A percentile compares a stretch with the other conserved stretches of the same genome.
phyloP scores from a whole-genome alignment of 1,140 invertebrate genomes.

The Leptestheria dahalacensis region DNA sequence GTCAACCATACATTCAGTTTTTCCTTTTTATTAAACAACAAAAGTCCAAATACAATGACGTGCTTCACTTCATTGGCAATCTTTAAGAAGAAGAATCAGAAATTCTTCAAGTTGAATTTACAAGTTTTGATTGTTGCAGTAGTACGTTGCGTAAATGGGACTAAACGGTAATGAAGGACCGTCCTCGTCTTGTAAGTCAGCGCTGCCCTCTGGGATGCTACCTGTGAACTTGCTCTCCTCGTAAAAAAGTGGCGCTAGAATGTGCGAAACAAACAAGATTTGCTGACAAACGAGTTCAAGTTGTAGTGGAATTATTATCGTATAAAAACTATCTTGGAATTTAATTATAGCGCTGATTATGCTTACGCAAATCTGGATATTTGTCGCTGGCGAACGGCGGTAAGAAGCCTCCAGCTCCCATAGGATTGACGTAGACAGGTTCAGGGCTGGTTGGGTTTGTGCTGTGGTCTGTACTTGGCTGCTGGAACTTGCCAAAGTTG shows the following conservation, averaged over 20 bases:
- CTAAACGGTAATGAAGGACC: neutral
- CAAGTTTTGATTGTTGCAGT: neutral
- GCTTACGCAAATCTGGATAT: constrained; percentile 14
- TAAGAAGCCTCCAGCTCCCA: neutral
- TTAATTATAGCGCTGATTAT: neutral
- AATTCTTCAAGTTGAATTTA: too few relatives aligned
- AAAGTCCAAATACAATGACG: too few relatives aligned
- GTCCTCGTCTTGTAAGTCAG: neutral
- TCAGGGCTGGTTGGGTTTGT: neutral
- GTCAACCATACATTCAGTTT: too few relatives aligned
- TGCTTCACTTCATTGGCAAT: too few relatives aligned
- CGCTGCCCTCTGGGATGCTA: neutral
- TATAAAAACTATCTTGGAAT: neutral
- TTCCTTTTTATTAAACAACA: too few relatives aligned
- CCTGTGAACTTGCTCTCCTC: neutral
- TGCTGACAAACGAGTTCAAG: too few relatives aligned
- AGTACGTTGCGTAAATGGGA: neutral
- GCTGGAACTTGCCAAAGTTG: constrained; percentile 1
- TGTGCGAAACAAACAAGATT: too few relatives aligned
- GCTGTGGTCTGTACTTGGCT: neutral
- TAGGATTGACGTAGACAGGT: neutral
- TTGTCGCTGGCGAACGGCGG: constrained; percentile 2
- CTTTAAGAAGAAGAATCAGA: too few relatives aligned
- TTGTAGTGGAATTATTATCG: too few relatives aligned
- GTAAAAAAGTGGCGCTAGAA: neutral